phyloP scores from a whole-genome alignment of 2,113 vertebrate genomes.

The Meleagris gallopavo region DNA sequence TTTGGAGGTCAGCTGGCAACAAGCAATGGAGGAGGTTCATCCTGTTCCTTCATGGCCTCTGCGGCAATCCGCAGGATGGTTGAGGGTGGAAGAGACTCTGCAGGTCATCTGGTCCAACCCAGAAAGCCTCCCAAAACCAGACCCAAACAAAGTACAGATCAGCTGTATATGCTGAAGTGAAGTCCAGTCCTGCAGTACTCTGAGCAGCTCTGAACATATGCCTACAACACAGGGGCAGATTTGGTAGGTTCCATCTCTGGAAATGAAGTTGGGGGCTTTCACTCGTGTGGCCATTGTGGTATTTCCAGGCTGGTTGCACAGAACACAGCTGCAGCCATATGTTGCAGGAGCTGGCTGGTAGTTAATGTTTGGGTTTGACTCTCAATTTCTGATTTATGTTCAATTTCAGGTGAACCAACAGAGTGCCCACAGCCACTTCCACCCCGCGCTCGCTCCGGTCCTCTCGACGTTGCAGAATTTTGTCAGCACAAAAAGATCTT shows the following conservation, averaged over 20 bases:
- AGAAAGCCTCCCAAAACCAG: neutral
- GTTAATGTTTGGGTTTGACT: neutral
- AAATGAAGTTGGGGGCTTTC: neutral
- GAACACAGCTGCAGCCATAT: neutral
- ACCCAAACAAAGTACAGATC: fast-evolving
- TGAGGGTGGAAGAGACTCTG: neutral
- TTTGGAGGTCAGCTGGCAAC: neutral
- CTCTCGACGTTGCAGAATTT: constrained; percentile 74
- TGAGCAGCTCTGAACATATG: neutral
- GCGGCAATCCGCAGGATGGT: neutral
- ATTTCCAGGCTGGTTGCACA: neutral
- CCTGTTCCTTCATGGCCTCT: neutral
- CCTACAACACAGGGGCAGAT: fast-evolving
- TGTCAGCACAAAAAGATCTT: constrained; percentile 75
- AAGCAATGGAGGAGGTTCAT: neutral
- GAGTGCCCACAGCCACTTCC: constrained; percentile 73
- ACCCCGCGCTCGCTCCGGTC: constrained; percentile 71
- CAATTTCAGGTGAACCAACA: constrained; percentile 80
- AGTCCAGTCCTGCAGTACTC: neutral
- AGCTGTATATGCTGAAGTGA: fast-evolving
- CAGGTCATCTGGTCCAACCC: neutral
- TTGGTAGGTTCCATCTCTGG: neutral
- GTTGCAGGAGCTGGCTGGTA: neutral
- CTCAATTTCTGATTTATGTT: neutral
- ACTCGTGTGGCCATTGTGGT: neutral